A percentile compares a stretch with the other conserved stretches of the same genome.
phyloP scores from a whole-genome alignment of 2,113 vertebrate genomes.

The Clupea harengus region DNA sequence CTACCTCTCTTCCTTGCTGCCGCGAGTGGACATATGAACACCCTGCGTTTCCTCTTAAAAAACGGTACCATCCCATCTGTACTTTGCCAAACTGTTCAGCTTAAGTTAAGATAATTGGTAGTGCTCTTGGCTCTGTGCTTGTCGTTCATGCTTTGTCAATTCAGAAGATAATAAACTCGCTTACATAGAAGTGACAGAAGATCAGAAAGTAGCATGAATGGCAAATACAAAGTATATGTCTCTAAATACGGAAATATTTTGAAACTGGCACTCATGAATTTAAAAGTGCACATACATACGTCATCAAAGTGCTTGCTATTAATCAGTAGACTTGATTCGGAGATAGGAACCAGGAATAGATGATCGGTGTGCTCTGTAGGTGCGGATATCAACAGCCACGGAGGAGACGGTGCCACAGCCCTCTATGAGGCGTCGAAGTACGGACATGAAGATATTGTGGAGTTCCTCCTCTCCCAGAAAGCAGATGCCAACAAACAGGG shows the following conservation, averaged over 20 bases:
- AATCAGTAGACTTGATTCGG: too few species aligned
- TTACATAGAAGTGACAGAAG: neutral
- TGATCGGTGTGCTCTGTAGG: neutral
- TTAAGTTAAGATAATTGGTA: neutral
- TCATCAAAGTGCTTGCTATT: too few species aligned
- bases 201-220: neutral
- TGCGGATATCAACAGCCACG: constrained; percentile 77
- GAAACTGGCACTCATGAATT: too few species aligned
- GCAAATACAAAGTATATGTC: too few species aligned
- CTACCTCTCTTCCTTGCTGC: constrained; percentile 83
- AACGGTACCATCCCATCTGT: constrained; percentile 37
- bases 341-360: neutral
- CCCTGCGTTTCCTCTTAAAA: constrained; percentile 75
- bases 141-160: neutral
- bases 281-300: too few species aligned
- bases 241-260: too few species aligned
- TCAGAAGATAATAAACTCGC: neutral
- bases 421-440: constrained; percentile 87
- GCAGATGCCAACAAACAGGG: constrained; percentile 84
- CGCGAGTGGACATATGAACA: constrained; percentile 79
- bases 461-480: constrained; percentile 80
- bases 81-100: neutral
- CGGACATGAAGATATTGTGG: constrained; percentile 73
- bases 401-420: constrained; percentile 79
- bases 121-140: too few species aligned